A percentile compares a stretch with the other conserved stretches of the same genome.
These are phyloP conservation scores for Chelidonichthys spinosus DNA, from an alignment of 2,797 vertebrate genomes.

Conservation along the genomic window DNA sequence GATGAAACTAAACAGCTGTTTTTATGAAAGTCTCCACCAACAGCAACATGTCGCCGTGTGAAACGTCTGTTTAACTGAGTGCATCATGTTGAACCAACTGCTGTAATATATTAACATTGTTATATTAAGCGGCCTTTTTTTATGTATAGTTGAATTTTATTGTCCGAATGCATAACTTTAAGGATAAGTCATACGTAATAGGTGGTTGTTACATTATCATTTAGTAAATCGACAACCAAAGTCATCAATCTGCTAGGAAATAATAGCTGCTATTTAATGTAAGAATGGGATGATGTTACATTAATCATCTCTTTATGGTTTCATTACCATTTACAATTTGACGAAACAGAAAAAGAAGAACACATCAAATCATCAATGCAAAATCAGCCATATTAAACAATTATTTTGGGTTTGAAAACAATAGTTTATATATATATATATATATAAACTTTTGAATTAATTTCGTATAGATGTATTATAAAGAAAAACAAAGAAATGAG, in stretches of 20 bases:
- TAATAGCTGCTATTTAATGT: not conserved
- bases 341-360: not conserved
- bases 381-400: not conserved
- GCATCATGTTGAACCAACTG: not conserved
- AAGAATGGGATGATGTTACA: not conserved
- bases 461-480: not conserved
- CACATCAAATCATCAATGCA: not conserved
- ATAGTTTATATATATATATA: too few relatives aligned
- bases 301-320: not conserved
- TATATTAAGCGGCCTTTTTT: not conserved
- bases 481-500: not conserved
- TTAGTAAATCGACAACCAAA: too few relatives aligned
- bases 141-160: not conserved
- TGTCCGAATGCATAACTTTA: not conserved
- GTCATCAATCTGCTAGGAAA: not conserved
- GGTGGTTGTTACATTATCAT: not conserved
- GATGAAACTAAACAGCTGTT: not conserved
- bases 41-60: not conserved
- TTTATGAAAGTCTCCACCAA: conserved; percentile 1
- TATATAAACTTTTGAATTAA: not conserved
- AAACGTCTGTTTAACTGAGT: not conserved
- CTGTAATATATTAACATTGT: not conserved
- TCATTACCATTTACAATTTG: not conserved
- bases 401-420: not conserved
- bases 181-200: not conserved